Conservation (phyloP, 2,113 vertebrate genomes). For the Pelusios castaneus region DNA sequence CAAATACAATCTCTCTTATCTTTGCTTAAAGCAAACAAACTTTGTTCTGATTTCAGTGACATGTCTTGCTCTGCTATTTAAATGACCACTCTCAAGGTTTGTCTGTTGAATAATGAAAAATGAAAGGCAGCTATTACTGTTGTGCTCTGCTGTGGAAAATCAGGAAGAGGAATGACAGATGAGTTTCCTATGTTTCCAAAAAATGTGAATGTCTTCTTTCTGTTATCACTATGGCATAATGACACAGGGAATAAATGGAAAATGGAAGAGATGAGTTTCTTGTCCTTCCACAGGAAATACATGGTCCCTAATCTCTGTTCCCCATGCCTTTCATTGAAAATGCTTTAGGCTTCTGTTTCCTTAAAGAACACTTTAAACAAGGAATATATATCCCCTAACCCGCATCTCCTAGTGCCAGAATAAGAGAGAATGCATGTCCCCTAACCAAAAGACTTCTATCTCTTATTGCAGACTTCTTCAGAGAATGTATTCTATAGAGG, state of each 20-base stretch:
- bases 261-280: fast-evolving
- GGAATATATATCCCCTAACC: fast-evolving
- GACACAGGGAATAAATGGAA: neutral
- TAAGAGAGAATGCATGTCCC: fast-evolving
- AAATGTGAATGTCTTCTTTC: fast-evolving
- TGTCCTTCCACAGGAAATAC: neutral
- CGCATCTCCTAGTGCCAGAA: fast-evolving
- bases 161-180: neutral
- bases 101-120: neutral
- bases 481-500: neutral
- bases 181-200: neutral
- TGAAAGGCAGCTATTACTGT: neutral
- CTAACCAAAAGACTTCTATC: neutral
- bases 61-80: neutral
- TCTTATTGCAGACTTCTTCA: fast-evolving
- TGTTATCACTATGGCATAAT: neutral
- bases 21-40: neutral
- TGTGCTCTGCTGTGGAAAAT: neutral
- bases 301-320: neutral
- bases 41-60: neutral
- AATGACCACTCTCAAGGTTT: neutral
- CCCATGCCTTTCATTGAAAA: fast-evolving
- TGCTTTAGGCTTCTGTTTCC: neutral
- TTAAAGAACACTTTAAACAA: neutral
- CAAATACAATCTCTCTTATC: neutral